Evolutionary conservation across 2,888 invertebrate genomes (phyloP), one percentile per base, ranked within the genome.

Genomic region (Hemicrepidius hirtus): DNA sequence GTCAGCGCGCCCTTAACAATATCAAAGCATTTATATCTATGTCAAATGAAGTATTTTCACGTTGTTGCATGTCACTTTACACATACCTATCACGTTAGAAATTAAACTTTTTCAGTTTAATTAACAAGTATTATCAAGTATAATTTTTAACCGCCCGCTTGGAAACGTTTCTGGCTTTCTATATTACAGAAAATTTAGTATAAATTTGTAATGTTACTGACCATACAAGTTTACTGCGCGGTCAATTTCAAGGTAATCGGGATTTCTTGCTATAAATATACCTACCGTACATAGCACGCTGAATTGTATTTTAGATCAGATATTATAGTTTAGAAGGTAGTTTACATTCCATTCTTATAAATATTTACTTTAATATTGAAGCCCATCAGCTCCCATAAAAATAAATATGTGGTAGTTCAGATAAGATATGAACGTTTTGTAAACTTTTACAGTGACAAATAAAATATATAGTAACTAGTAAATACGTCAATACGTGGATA

Each of bases 301-400:
- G 7, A 57, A 57, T 57, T 37, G 37, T 57, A 37, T 57, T 57
- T 57, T 24, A 10, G 28, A 53, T 53, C 53, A 53, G 53, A 53
- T 32, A 40, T 37, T 37, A 57, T 16, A 37, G 20, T 35, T 57
- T 35, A 35, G 35, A 57, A 57, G 57, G 57, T 35, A 20, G 16
- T 13, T 57, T 57, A 57, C 57, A 57, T 57, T 57, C 57, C 57
- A 32, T 57, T 37, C 53, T 53, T 57, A 57, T 37, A 55, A 55
- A 55, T 53, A 28, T 53, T 53, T 53, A 13, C 24, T 28, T 53
- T 28, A 16, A 13, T 53, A 28, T n/a, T 28, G 28, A 32, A 24
- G n/a, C 28, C 9, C 28, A n/a, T 53, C 28, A 16, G 6, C 9
- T 9, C 4, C 41, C 5, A 46, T 9, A 46, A 46, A 46, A 9